Conservation (phyloP, 2,888 invertebrate genomes). For the Cephalotes varians region DNA sequence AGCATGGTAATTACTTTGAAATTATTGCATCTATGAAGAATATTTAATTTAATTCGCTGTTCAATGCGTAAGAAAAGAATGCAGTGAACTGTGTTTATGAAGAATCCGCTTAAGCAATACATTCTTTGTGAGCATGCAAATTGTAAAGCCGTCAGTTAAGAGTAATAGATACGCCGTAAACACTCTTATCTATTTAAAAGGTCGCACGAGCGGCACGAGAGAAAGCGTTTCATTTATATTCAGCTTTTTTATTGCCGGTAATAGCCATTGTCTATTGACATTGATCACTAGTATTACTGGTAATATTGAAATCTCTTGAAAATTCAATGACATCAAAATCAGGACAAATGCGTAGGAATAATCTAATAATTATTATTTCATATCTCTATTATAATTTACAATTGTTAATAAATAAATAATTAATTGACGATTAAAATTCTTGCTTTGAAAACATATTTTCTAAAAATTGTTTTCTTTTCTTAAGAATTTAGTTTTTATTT, state of each 20-base stretch:
- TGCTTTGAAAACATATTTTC: neutral
- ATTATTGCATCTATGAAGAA: constrained; percentile 4
- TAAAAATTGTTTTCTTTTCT: neutral
- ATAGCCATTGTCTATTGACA: neutral
- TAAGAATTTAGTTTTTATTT: neutral
- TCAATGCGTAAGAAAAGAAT: constrained; percentile 1
- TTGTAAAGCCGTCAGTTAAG: constrained; percentile 23
- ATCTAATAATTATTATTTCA: neutral
- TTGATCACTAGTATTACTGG: neutral
- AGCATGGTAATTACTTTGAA: neutral
- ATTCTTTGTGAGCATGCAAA: constrained; percentile 19
- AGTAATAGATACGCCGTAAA: constrained; percentile 33
- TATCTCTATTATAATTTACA: neutral
- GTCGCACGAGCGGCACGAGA: constrained; percentile 27
- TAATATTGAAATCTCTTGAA: neutral
- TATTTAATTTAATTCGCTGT: constrained; percentile 35
- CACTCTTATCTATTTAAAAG: constrained; percentile 42
- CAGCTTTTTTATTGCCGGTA: constrained; percentile 12
- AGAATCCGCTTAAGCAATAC: constrained; percentile 48
- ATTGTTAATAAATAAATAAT: neutral
- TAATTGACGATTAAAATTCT: neutral
- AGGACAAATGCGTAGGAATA: neutral
- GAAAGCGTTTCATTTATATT: constrained; percentile 22
- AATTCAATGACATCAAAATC: constrained; percentile 2
- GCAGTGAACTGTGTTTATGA: constrained; percentile 37